Base-by-base conservation (phyloP, 2,113 vertebrate species). In the Hirundichthys speculiger region DNA sequence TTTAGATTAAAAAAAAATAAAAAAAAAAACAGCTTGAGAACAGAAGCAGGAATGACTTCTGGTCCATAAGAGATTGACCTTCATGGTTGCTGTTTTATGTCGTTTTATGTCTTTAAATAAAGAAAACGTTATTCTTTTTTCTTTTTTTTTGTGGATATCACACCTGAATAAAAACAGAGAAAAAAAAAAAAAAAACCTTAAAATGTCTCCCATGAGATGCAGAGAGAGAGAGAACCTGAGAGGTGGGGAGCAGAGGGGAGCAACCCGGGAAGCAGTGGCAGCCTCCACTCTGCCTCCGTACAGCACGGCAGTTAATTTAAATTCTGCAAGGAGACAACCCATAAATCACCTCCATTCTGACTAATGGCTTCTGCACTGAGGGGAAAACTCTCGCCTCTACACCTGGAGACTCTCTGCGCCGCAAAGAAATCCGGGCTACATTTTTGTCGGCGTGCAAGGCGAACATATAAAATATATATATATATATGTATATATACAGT, bases 271-370 rank as follows among this genome's bases (percentile, higher is more conserved):
- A 79, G 64, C 67, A 66, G 43, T 51, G 59, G 56, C 75, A 56
- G 59, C 76, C 69, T 60, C 73, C 76, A 84, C 60, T 60, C 51
- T 65, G 63, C 70, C 64, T 48, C 79, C 39, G 20, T 79, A 86
- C 83, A 77, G 79, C 82, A 82, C 77, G 82, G 90, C 84, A 90
- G 89, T 90, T 93, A 86, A 92, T 92, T 92, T 93, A 90, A 91
- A 93, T 93, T 92, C 90, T 84, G 89, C 83, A 85, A 87, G 80
- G 90, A 91, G 90, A 90, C 88, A 87, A 88, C 88, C 89, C 88
- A 93, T 93, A 93, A 93, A 93, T 93, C 92, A 93, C 83, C 87
- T 90, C 83, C 86, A 86, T 91, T 85, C 89, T 92, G 92, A 93
- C 92, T 93, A 93, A 93, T 93, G 90, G 92, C 84, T 90, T 90